Conservation (phyloP, 2,113 vertebrate genomes). For the Caranx melampygus region DNA sequence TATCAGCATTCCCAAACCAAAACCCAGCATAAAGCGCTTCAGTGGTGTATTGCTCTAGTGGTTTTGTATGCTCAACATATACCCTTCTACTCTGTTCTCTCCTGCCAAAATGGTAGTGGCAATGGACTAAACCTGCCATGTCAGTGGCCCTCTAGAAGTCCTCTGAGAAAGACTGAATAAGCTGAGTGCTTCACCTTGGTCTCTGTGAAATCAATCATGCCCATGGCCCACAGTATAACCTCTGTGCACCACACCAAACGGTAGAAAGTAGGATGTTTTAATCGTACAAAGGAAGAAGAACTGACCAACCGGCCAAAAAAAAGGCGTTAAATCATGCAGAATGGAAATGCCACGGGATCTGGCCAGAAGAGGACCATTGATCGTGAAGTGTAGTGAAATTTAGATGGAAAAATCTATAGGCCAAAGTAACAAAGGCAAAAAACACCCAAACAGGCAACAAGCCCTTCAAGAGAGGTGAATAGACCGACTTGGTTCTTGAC, state of each 20-base stretch:
- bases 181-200: neutral
- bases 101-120: neutral
- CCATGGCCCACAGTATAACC: constrained; percentile 22
- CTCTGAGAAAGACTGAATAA: neutral
- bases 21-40: neutral
- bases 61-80: neutral
- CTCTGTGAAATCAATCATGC: constrained; percentile 27
- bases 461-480: constrained; percentile 33
- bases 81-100: neutral
- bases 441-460: constrained; percentile 41
- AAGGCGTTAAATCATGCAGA: constrained; percentile 15
- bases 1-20: constrained; percentile 4
- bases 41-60: neutral
- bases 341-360: constrained; percentile 17
- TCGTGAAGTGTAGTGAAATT: constrained; percentile 7
- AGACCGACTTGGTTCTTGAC: constrained; percentile 17
- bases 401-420: constrained; percentile 42
- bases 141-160: neutral
- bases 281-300: constrained; percentile 12
- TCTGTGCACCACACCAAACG: neutral
- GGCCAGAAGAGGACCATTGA: constrained; percentile 18
- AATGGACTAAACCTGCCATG: neutral
- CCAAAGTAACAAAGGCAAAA: constrained; percentile 34
- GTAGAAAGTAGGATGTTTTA: constrained; percentile 36
- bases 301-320: neutral